Base-by-base conservation (phyloP, 1,140 invertebrate genomes). In the Zaprionus ornatus region DNA sequence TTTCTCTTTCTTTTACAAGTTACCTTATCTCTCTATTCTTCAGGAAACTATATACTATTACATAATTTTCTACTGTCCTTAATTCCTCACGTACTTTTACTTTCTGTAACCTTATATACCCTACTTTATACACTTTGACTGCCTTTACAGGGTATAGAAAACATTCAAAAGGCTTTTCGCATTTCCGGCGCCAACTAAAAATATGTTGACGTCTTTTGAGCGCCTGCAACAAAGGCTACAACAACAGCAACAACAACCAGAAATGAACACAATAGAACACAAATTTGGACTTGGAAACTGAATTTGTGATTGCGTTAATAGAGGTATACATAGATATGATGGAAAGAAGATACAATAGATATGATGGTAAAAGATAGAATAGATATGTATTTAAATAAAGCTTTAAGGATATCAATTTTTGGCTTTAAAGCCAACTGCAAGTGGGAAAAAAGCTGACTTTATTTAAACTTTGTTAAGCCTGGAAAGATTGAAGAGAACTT, bases 111-210 rank as follows among this genome's bases (percentile, higher is more conserved):
- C 19, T 13, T 23, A 19, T 4, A n/a, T 21, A 21, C 19, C 45
- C 45, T 13, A 10, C 17, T 5, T 21, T 13, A 50, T 19, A 10
- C 45, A n/a, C 15, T 40, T 40, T n/a, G n/a, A 7, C 45, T 4
- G 19, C 45, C 42, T 12, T 50, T 0, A 23, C 45, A 21, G 5
- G 12, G 15, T 45, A 25, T 21, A 13, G 35, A 52, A 55, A 50
- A 70, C 40, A 57, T 63, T 74, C 50, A 74, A 74, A 86, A 80
- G 80, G 66, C 77, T 83, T 82, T 45, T 86, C 80, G 80, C 80
- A 86, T 86, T 87, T 86, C 83, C 83, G 83, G 83, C 83, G 83
- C 83, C 83, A 82, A 73, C 83, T 86, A 87, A 87, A 86, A 83
- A 86, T 86, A 87, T 87, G 78, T 86, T 87, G 68, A 87, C 76